Evolutionary conservation across 2,113 vertebrate species (phyloP).

Genomic region (Amblyornis subalaris): DNA sequence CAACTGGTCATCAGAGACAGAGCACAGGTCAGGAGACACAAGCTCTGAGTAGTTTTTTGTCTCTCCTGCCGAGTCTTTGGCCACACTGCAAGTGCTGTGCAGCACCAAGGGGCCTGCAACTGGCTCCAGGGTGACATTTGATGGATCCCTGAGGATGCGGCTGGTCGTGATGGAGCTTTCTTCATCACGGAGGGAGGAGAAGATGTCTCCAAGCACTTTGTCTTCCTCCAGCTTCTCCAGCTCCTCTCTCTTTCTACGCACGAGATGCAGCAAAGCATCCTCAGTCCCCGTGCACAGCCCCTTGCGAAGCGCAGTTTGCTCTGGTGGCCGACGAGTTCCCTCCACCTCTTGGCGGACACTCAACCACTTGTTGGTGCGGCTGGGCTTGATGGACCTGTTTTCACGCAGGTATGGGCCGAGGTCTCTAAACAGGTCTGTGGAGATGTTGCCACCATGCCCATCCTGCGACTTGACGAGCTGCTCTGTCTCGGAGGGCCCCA

Average conservation of each 20-base stretch:
- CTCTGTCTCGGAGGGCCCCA: rapidly evolving
- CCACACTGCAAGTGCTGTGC: rapidly evolving
- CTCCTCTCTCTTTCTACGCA: not conserved
- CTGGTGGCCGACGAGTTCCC: rapidly evolving
- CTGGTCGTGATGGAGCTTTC: not conserved
- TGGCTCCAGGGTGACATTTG: not conserved
- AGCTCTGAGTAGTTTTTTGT: not conserved
- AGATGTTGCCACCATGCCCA: rapidly evolving
- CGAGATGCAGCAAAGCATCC: not conserved
- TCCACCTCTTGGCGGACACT: not conserved
- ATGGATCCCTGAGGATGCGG: not conserved
- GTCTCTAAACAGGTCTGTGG: rapidly evolving
- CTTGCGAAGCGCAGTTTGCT: rapidly evolving
- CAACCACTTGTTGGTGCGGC: too few relatives aligned
- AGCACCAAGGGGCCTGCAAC: rapidly evolving
- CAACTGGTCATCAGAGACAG: not conserved
- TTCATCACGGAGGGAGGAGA: not conserved
- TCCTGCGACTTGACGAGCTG: not conserved
- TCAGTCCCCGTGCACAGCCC: rapidly evolving
- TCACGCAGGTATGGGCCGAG: rapidly evolving
- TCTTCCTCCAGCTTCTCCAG: not conserved
- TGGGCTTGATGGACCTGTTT: rapidly evolving
- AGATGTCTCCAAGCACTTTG: too few relatives aligned
- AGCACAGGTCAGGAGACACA: too few relatives aligned
- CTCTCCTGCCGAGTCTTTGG: not conserved